These are phyloP conservation scores for Mormoops blainvillei DNA, from an alignment of 2,113 vertebrate genomes.

Conservation along the genomic window DNA sequence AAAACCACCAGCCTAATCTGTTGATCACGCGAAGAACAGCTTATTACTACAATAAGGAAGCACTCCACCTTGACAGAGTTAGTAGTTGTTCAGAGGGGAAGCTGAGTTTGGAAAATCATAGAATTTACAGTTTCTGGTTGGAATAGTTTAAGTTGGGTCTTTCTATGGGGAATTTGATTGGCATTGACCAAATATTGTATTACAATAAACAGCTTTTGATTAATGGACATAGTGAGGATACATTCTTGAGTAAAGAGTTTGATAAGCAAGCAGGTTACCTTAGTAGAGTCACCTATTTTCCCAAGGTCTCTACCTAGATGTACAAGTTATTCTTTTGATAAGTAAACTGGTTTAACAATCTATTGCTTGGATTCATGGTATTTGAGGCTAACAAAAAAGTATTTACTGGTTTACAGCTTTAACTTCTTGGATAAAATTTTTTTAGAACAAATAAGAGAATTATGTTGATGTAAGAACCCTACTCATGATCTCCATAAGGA, in stretches of 20 bases:
- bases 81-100: background rate
- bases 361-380: background rate
- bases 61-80: background rate
- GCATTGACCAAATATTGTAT: background rate
- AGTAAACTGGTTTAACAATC: background rate
- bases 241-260: background rate
- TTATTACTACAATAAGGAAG: background rate
- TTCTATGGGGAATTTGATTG: background rate
- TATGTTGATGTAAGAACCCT: background rate
- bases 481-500: background rate
- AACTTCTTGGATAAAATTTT: background rate
- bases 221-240: background rate
- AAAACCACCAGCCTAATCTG: background rate
- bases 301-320: background rate
- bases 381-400: background rate
- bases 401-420: background rate
- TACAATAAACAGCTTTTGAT: background rate
- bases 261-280: background rate
- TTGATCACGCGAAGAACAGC: background rate
- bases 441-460: background rate
- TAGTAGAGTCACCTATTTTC: background rate
- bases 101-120: background rate
- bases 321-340: background rate
- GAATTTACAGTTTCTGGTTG: background rate
- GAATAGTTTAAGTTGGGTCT: background rate